Evolutionary conservation across 92 coral and sea anemone genomes (phyloP).

Genomic region (Epizoanthus stellaris): DNA sequence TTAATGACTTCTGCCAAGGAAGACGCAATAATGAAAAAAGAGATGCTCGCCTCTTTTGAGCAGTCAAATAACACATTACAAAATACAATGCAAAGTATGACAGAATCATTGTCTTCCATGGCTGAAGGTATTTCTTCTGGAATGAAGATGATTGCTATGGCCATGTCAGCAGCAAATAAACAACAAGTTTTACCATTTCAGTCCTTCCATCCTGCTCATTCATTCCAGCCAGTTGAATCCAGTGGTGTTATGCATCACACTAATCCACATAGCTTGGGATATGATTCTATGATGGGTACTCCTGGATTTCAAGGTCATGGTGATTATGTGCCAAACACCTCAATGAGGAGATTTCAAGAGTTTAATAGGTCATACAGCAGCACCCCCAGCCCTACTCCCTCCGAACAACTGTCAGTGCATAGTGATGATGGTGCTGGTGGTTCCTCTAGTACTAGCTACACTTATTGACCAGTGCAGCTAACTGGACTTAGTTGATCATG

Average conservation of each 20-base stretch:
- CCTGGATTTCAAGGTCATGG: not conserved
- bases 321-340: not conserved
- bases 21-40: constrained; percentile 41
- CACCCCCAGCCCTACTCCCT: constrained; percentile 19
- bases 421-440: not conserved
- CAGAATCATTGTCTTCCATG: constrained; percentile 39
- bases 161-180: constrained; percentile 30
- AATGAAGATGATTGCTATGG: constrained; percentile 53
- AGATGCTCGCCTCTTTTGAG: constrained; percentile 33
- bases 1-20: constrained; percentile 44
- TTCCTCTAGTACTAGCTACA: no score
- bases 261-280: constrained; percentile 15
- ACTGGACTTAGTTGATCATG: no score
- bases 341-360: constrained; percentile 5
- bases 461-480: no score
- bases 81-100: constrained; percentile 46
- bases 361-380: not conserved
- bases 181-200: not conserved
- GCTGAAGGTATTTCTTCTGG: constrained; percentile 51
- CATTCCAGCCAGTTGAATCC: constrained; percentile 14
- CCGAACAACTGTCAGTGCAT: constrained; percentile 10
- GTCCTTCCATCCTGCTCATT: not conserved
- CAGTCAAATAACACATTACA: constrained; percentile 41
- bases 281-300: not conserved
- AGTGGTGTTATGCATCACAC: constrained; percentile 35